A percentile compares a stretch with the other conserved stretches of the same genome.
phyloP scores from a whole-genome alignment of 2,797 vertebrate genomes.

The Phyllotis vaccarum region DNA sequence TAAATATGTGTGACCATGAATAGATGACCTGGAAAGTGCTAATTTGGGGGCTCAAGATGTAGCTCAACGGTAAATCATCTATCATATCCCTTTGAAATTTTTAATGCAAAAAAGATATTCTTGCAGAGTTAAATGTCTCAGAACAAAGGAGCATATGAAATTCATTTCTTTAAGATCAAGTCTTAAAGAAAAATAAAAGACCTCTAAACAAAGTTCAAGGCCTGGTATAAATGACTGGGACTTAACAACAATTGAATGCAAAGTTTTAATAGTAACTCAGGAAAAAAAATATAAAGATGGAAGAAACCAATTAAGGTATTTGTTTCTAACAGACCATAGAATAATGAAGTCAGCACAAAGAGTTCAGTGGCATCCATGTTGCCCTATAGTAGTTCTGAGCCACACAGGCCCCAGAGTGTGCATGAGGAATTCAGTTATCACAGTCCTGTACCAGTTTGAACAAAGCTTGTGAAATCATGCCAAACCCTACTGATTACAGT shows the following conservation, averaged over 20 bases:
- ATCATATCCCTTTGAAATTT: background rate
- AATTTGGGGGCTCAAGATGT: background rate
- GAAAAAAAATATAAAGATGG: background rate
- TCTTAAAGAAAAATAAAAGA: background rate
- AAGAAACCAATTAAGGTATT: constrained; percentile 36
- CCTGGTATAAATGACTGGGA: background rate
- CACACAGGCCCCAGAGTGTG: no score
- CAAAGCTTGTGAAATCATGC: background rate
- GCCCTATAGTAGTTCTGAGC: background rate
- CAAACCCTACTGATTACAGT: background rate
- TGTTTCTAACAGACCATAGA: background rate
- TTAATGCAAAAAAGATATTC: background rate
- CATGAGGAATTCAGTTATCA: background rate
- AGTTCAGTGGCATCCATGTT: background rate
- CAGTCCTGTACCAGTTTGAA: background rate
- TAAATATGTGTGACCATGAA: background rate
- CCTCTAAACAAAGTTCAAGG: background rate
- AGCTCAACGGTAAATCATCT: background rate
- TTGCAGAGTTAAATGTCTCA: background rate
- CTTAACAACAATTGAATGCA: background rate
- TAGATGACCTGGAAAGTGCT: background rate
- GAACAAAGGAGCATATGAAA: constrained; percentile 6
- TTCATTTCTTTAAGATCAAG: background rate
- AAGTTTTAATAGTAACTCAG: constrained; percentile 16
- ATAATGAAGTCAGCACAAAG: background rate